Base-by-base conservation (phyloP, 2,888 invertebrate genomes). In the Phyllotreta cruciferae region DNA sequence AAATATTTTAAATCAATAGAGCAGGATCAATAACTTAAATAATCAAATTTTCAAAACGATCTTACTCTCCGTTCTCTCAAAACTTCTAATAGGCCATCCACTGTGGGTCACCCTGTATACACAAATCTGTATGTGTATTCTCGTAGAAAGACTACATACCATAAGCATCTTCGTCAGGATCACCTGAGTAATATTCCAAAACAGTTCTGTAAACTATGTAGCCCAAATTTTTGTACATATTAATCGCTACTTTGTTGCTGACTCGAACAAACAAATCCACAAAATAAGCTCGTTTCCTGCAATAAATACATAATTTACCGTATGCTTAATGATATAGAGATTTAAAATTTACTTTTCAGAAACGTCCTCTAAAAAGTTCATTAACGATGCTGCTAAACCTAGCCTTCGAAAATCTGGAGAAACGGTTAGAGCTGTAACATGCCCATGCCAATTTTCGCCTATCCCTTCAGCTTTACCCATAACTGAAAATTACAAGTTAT, bases 401-500 rank as follows among this genome's bases (percentile, higher is more conserved):
- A 98, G 82, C 70, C 98, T 86, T 74, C 99, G 85, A 77, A 93
- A 98, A 77, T 95, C 93, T 1, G 97, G 96, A 3, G 97, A 94
- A 1, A 99, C 97, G 5, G 97, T 97, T 39, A 99, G 83, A 1
- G 98, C 98, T 45, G 99, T 99, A 7, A 99, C 98, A 83, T 99
- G 99, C 0, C 99, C 99, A 84, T 99, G 99, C 97, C 97, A 99
- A 78, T 96, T 92, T 72, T 97, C 96, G 55, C 92, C 91, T 71
- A 89, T 89, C 0, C 99, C 99, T 84, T 99, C 99, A 0, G 97
- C 94, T 83, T 99, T 99, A 39, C 98, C 98, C 98, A 99, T 98
- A 57, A 99, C 97, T 98, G 78, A 68, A 86, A 82, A 13, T 45
- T 45, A 36, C n/a, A 45, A n/a, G 5, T 1, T 39, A 10, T 24